Base-by-base conservation (phyloP, 2,888 invertebrate genomes). In the Lepas anatifera region DNA sequence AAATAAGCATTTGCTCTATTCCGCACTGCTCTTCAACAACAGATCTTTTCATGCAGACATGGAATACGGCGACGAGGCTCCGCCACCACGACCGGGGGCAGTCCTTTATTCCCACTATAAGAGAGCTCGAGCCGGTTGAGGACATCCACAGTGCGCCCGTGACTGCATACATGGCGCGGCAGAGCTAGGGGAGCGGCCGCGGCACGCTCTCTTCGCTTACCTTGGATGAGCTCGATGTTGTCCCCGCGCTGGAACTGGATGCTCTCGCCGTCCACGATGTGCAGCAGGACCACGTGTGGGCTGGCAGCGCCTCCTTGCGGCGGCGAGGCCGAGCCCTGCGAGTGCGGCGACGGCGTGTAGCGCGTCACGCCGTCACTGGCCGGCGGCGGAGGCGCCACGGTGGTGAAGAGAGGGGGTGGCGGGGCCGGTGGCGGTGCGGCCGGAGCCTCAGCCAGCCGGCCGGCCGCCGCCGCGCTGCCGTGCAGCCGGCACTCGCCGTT, bases 201-300 rank as follows among this genome's bases (percentile, higher is more conserved):
- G n/a, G n/a, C n/a, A n/a, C n/a, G n/a, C n/a, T n/a, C n/a, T n/a
- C n/a, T n/a, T n/a, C 48, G 22, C 58, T 27, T 22, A 64, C 64
- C 64, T 39, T 39, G n/a, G 8, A 64, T 39, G 13, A 64, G 37
- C 39, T 64, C 64, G 10, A 64, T 22, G 25, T n/a, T 39, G 39
- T 64, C 64, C 11, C 64, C 64, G 13, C 64, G 64, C 37, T 39
- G 37, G 64, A 64, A 64, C 39, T 64, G 64, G 13, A 64, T 39
- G 64, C 64, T 64, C 39, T 64, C 64, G 18, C 64, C 64, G 39
- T 64, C 64, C 1, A 64, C 64, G 16, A 64, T 64, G 39, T 64
- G 64, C 25, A 64, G 64, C n/a, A 64, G 64, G 25, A 64, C 64
- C 7, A 64, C 64, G 39, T 64, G 64, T 25, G 64, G 39, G 4